Evolutionary conservation across 2,888 invertebrate genomes (phyloP).

Genomic region (Drosophila kuntzei): DNA sequence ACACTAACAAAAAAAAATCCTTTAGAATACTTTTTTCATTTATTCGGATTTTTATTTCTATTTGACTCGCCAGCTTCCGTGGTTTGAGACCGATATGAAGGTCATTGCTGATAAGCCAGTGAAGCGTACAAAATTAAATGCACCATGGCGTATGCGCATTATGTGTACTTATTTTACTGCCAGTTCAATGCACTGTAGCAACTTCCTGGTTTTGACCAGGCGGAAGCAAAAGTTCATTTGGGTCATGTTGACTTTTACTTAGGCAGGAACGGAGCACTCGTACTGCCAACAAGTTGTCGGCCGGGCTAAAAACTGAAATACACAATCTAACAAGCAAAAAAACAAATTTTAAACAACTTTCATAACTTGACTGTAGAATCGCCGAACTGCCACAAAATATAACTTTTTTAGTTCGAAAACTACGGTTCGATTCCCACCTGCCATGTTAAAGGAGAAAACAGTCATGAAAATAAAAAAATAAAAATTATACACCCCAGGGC

Average conservation of each 20-base stretch:
- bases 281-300: slow-evolving; percentile 22
- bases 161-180: slow-evolving; percentile 18
- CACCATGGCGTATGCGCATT: slow-evolving; percentile 45
- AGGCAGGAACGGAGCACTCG: slow-evolving; percentile 1
- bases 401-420: too few relatives aligned
- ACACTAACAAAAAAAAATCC: slow-evolving; percentile 26
- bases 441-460: too few relatives aligned
- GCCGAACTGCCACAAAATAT: too few relatives aligned
- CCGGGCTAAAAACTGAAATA: slow-evolving; percentile 1
- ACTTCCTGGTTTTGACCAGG: slow-evolving; percentile 66
- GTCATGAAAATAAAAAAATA: too few relatives aligned
- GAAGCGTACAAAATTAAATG: slow-evolving; percentile 32
- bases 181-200: slow-evolving; percentile 58
- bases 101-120: slow-evolving; percentile 76
- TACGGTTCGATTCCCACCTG: too few relatives aligned
- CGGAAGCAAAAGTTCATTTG: slow-evolving; percentile 61
- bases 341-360: slow-evolving; percentile 2
- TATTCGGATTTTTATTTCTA: slow-evolving; percentile 21
- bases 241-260: slow-evolving; percentile 50
- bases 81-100: slow-evolving; percentile 51
- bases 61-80: slow-evolving; percentile 35
- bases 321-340: background rate
- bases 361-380: too few relatives aligned
- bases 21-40: slow-evolving; percentile 52
- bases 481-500: too few relatives aligned